Percentiles rank a stretch among this genome's conserved stretches.
phyloP scores from a whole-genome alignment of 2,797 vertebrate genomes.

The Oryzias sinensis region DNA sequence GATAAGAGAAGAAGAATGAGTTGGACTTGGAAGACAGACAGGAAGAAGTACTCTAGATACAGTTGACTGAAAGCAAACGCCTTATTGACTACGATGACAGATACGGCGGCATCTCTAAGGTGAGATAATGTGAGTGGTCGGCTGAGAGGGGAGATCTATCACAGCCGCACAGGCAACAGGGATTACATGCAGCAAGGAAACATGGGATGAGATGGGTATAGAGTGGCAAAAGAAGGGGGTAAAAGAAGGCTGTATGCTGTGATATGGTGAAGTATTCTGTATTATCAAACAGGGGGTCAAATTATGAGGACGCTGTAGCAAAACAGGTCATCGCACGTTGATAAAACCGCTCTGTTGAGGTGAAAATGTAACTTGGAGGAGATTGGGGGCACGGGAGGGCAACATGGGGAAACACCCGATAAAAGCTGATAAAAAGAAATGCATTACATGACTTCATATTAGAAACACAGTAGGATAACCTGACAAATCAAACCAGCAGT shows the following conservation, averaged over 20 bases:
- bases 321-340: constrained; percentile 59
- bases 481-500: constrained; percentile 10
- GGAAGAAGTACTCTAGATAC: constrained; percentile 34
- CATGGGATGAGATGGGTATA: constrained; percentile 17
- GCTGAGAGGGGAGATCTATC: constrained; percentile 64
- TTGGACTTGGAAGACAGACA: constrained; percentile 6
- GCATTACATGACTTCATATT: constrained; percentile 52
- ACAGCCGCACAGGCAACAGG: constrained; percentile 52
- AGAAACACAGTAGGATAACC: constrained; percentile 55
- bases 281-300: constrained; percentile 47
- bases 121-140: constrained; percentile 60
- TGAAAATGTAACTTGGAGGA: constrained; percentile 35
- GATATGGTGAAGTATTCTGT: constrained; percentile 52
- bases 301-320: constrained; percentile 44
- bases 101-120: constrained; percentile 45
- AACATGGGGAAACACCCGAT: constrained; percentile 10
- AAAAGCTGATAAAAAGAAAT: constrained; percentile 58
- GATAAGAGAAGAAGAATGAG: constrained; percentile 40
- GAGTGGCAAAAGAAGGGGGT: constrained; percentile 11
- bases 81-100: constrained; percentile 60
- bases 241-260: constrained; percentile 29
- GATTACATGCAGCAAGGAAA: constrained; percentile 70
- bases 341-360: constrained; percentile 25
- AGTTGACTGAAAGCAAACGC: constrained; percentile 46
- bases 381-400: constrained; percentile 50